Percentiles rank a stretch among this genome's conserved stretches.
Conservation (phyloP, 1,140 invertebrate species). For the Leptinotarsa texana region DNA sequence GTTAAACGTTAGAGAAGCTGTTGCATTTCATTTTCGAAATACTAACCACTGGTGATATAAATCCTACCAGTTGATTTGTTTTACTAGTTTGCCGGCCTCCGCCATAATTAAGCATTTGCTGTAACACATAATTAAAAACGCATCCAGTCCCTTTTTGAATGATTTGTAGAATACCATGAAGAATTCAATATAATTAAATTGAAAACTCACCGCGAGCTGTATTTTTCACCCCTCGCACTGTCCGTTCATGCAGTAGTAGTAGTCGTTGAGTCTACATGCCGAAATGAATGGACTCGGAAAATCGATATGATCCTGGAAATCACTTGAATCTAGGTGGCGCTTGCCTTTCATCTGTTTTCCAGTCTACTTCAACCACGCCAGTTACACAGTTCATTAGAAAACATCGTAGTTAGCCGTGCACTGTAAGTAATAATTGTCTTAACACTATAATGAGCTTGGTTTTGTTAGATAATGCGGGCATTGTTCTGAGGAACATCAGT, state of each 20-base stretch:
- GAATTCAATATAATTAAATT: too few species aligned
- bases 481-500: background rate
- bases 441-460: slow-evolving; percentile 13
- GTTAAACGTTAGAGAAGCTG: too few species aligned
- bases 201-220: too few species aligned
- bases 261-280: slow-evolving; percentile 29
- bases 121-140: too few species aligned
- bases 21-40: too few species aligned
- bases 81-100: too few species aligned
- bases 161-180: too few species aligned
- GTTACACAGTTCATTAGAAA: slow-evolving; percentile 22
- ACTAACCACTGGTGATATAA: too few species aligned
- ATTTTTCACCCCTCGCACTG: slow-evolving; percentile 9
- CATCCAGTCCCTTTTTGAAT: too few species aligned
- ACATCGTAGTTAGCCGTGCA: slow-evolving; percentile 11
- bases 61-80: too few species aligned
- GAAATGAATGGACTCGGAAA: slow-evolving; percentile 31
- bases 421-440: slow-evolving; percentile 24
- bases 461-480: background rate
- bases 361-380: slow-evolving; percentile 22
- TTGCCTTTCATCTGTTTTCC: slow-evolving; percentile 28
- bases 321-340: slow-evolving; percentile 30
- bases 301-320: slow-evolving; percentile 30
- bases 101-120: too few species aligned
- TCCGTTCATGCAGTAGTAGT: slow-evolving; percentile 20